A percentile compares a stretch with the other conserved stretches of the same genome.
Conservation (phyloP, 2,888 invertebrate species). For the Apodemia duryi region DNA sequence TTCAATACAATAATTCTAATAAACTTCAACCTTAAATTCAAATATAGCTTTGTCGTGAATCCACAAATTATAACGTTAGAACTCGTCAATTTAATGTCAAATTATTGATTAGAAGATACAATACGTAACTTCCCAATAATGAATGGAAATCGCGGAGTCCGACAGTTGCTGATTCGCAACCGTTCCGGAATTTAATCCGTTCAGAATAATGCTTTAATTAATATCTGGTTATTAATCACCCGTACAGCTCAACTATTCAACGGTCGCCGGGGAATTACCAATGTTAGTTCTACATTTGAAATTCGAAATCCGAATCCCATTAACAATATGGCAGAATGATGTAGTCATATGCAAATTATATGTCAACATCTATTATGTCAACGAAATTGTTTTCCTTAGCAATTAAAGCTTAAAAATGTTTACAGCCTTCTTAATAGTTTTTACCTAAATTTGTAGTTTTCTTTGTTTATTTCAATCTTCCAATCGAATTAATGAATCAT, state of each 20-base stretch:
- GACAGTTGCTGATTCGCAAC: conserved; percentile 31
- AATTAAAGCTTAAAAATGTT: not conserved
- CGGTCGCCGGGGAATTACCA: conserved; percentile 56
- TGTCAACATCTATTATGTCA: conserved; percentile 1
- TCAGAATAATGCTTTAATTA: conserved; percentile 32
- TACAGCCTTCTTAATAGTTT: too few species aligned
- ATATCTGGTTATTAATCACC: conserved; percentile 41
- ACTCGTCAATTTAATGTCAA: conserved; percentile 10
- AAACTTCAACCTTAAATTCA: too few species aligned
- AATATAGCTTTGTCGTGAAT: not conserved
- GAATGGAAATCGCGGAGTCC: conserved; percentile 28
- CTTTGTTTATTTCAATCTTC: too few species aligned
- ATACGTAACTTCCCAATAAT: conserved; percentile 22
- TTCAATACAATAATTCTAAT: not conserved
- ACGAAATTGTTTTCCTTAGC: not conserved
- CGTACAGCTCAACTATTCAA: conserved; percentile 62
- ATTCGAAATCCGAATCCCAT: conserved; percentile 58
- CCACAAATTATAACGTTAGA: not conserved
- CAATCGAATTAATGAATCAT: too few species aligned
- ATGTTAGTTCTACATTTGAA: conserved; percentile 56
- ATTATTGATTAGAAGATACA: conserved; percentile 27
- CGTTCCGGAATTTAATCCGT: conserved; percentile 31
- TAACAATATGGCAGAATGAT: conserved; percentile 48
- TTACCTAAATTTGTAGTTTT: too few species aligned
- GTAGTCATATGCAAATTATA: conserved; percentile 10